phyloP scores from a whole-genome alignment of 2,113 vertebrate genomes.

The Lucifuga dentata region DNA sequence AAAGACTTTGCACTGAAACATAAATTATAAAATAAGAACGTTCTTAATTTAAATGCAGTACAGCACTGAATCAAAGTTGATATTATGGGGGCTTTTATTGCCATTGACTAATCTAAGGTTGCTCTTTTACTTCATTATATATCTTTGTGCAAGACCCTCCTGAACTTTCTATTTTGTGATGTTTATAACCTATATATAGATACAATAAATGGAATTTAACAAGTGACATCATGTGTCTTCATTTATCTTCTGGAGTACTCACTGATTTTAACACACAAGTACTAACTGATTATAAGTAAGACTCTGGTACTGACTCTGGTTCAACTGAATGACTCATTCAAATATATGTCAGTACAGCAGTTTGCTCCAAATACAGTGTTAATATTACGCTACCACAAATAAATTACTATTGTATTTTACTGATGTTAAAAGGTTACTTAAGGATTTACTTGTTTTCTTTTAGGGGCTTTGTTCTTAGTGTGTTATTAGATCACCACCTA shows the following conservation, averaged over 20 bases:
- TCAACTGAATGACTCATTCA: too few relatives aligned
- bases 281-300: too few relatives aligned
- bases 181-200: slow-evolving; percentile 79
- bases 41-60: slow-evolving; percentile 65
- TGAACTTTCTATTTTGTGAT: slow-evolving; percentile 81
- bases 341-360: too few relatives aligned
- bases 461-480: background rate
- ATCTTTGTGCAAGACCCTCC: slow-evolving; percentile 78
- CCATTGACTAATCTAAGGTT: slow-evolving; percentile 71
- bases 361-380: too few relatives aligned
- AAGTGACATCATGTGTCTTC: slow-evolving; percentile 37
- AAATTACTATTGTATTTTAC: too few relatives aligned
- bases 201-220: slow-evolving; percentile 79
- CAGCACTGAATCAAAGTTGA: slow-evolving; percentile 56
- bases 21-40: slow-evolving; percentile 63
- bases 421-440: too few relatives aligned
- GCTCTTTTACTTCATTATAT: slow-evolving; percentile 75
- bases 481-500: slow-evolving; percentile 54
- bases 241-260: slow-evolving; percentile 18
- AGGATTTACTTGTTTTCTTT: too few relatives aligned
- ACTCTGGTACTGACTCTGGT: too few relatives aligned
- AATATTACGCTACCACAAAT: too few relatives aligned
- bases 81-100: slow-evolving; percentile 67
- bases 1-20: slow-evolving; percentile 72
- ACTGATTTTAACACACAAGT: background rate